Conservation (phyloP, 2,888 invertebrate genomes). For the Lepidochitona cinerea region DNA sequence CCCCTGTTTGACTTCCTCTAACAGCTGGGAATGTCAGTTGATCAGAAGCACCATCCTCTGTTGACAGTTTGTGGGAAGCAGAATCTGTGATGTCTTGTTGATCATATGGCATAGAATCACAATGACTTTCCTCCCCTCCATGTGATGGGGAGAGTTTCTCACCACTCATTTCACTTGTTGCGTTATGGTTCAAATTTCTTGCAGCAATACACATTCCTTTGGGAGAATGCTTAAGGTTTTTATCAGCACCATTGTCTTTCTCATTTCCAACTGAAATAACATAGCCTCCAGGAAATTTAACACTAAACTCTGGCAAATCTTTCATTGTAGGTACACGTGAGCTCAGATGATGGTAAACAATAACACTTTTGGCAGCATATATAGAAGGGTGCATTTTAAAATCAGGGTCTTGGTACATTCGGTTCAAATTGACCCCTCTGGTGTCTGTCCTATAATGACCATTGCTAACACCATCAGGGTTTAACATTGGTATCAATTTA, state of each 20-base stretch:
- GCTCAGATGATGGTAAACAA: slow-evolving; percentile 71
- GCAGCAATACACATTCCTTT: too few species aligned
- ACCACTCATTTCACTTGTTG: background rate
- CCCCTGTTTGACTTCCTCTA: background rate
- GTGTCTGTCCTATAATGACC: slow-evolving; percentile 86
- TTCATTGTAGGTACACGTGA: slow-evolving; percentile 42
- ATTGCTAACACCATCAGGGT: slow-evolving; percentile 90
- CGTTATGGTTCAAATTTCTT: background rate
- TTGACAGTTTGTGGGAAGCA: background rate
- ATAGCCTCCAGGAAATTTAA: background rate
- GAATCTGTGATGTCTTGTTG: background rate
- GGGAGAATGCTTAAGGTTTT: background rate
- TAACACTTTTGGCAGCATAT: slow-evolving; percentile 84
- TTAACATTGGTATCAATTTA: slow-evolving; percentile 90
- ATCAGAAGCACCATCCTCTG: background rate
- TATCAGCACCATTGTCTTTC: background rate
- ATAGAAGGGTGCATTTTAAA: slow-evolving; percentile 84
- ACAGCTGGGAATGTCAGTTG: background rate
- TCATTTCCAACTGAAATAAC: background rate
- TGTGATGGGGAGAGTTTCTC: background rate
- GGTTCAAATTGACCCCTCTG: slow-evolving; percentile 88
- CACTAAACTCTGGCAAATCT: background rate
- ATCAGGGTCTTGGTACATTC: slow-evolving; percentile 87
- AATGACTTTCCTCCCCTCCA: background rate
- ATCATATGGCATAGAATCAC: background rate